A percentile compares a stretch with the other conserved stretches of the same genome.
Evolutionary conservation across 2,113 vertebrate genomes (phyloP).

Genomic region (Xiphorhynchus elegans): DNA sequence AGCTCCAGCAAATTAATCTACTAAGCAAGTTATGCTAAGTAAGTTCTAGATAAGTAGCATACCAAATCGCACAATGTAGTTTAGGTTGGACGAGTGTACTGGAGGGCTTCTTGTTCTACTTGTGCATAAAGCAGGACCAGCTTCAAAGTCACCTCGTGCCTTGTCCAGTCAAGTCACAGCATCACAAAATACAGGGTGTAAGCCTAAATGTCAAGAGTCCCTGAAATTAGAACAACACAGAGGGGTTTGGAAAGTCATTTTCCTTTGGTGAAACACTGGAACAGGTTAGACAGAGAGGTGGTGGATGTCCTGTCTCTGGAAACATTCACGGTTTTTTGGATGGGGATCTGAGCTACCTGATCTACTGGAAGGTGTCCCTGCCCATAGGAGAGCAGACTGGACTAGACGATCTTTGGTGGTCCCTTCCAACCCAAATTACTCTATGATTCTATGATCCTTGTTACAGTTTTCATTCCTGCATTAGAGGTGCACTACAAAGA

Average conservation of each 20-base stretch:
- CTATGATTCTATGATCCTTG: neutral
- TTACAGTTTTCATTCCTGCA: neutral
- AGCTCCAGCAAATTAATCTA: neutral
- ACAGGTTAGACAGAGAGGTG: neutral
- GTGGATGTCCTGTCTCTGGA: neutral
- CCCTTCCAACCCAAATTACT: neutral
- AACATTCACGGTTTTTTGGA: neutral
- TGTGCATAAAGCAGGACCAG: neutral
- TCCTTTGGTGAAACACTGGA: neutral
- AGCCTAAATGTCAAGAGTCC: neutral
- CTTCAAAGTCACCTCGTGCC: neutral
- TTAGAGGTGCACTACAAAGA: neutral
- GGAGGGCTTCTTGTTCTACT: neutral
- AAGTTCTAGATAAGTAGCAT: neutral
- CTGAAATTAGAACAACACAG: neutral
- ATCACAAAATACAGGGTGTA: neutral
- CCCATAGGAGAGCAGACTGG: neutral
- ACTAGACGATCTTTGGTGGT: neutral
- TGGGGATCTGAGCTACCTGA: neutral
- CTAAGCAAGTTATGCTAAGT: neutral
- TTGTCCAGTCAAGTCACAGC: neutral
- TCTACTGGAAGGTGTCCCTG: neutral
- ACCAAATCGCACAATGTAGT: fast-evolving
- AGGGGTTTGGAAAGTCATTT: neutral
- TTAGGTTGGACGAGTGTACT: neutral